These are phyloP conservation scores for Spodoptera littoralis DNA, from an alignment of 2,888 invertebrate species.

Conservation along the genomic window DNA sequence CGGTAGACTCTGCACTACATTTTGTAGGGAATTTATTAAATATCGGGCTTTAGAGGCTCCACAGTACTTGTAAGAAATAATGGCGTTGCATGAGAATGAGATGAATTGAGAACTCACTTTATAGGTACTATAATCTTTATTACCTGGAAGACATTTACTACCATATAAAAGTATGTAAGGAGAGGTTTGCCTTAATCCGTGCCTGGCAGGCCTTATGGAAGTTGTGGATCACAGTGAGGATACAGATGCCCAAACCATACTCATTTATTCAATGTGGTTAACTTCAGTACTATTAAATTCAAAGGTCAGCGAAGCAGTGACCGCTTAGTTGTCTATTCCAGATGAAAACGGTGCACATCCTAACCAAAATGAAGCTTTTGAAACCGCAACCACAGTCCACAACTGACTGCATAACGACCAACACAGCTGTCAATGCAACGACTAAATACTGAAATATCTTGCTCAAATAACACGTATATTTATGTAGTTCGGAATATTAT, in stretches of 20 bases:
- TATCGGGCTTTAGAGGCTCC: too few species aligned
- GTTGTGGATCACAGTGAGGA: too few species aligned
- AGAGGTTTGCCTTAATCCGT: too few species aligned
- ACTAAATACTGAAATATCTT: neutral
- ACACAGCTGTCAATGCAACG: neutral
- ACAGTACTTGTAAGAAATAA: too few species aligned
- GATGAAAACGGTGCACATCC: constrained; percentile 20
- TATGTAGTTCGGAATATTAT: neutral
- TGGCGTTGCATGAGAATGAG: too few species aligned
- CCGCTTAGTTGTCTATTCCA: constrained; percentile 32
- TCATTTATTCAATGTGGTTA: constrained; percentile 8
- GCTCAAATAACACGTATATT: too few species aligned
- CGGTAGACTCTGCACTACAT: neutral
- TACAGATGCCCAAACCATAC: neutral
- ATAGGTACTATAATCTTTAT: too few species aligned
- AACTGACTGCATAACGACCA: neutral
- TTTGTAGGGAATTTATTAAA: neutral
- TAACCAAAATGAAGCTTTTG: constrained; percentile 30
- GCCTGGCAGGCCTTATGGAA: too few species aligned
- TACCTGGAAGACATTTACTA: too few species aligned
- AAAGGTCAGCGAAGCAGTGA: constrained; percentile 19
- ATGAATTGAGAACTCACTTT: too few species aligned
- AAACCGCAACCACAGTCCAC: constrained; percentile 40
- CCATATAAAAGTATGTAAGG: too few species aligned
- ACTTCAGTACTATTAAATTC: constrained; percentile 7